Base-by-base conservation (phyloP, 2,797 vertebrate genomes). In the Spheniscus humboldti region DNA sequence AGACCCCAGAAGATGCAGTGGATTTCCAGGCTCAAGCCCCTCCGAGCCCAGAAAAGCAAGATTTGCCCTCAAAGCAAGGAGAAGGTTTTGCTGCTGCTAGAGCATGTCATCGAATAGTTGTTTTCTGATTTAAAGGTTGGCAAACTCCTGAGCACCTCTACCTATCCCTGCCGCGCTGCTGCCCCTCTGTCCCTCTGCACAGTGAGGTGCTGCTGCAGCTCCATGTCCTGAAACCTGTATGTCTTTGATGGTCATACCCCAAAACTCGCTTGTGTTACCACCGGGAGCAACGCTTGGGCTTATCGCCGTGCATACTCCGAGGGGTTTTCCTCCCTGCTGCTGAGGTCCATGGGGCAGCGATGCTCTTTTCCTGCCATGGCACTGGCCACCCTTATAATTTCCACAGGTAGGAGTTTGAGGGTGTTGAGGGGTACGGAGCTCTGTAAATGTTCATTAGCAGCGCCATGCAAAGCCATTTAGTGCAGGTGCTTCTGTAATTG, bases 291-390 rank as follows among this genome's bases (percentile, higher is more conserved):
- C 0, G 4, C 35, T 8, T 10, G 43, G 56, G 17, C 6, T 71
- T 15, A 10, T 35, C 2, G 2, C 9, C 2, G 0, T 13, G 60
- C 10, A 0, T 3, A 1, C 4, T 15, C 56, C 4, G 0, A 11
- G 50, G 56, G 22, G 4, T 57, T 53, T 47, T 57, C n/a, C 43
- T 45, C 6, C 23, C 30, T 2, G 8, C 11, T 11, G n/a, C 39
- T 0, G 3, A 25, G 14, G n/a, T 55, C n/a, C 16, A 0, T 2
- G 33, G 33, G 18, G 25, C 13, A 24, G 63, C 0, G 35, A 20
- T 55, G 41, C 35, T 45, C 35, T 4, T 64, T 45, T 28, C 20
- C 15, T 3, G 5, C 39, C 50, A 1, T 15, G 33, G 67, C 30
- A 10, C 56, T 1, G 7, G 11, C 27, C 35, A 20, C 9, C 68